Percentiles rank a stretch among this genome's conserved stretches.
phyloP scores from a whole-genome alignment of 1,140 invertebrate species.

The Saxidomus purpurata region DNA sequence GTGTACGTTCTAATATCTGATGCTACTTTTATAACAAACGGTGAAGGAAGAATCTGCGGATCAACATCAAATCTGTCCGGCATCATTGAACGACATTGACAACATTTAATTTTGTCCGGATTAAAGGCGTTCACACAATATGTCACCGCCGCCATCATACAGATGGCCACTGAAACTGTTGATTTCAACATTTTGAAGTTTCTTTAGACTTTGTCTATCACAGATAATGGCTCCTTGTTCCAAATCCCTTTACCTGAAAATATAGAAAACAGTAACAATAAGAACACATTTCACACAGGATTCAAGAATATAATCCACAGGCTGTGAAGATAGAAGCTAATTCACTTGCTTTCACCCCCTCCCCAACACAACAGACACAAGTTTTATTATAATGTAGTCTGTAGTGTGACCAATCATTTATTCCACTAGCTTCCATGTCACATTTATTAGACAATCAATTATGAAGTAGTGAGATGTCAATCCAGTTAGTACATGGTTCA shows the following conservation, averaged over 20 bases:
- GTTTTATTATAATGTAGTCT: too few relatives aligned
- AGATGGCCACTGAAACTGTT: neutral
- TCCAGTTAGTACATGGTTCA: too few relatives aligned
- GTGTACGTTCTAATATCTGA: neutral
- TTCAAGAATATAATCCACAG: too few relatives aligned
- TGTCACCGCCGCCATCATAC: slow-evolving; percentile 1
- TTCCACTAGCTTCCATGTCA: too few relatives aligned
- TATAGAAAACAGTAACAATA: neutral
- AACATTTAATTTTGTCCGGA: slow-evolving; percentile 48
- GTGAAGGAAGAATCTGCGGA: slow-evolving; percentile 51
- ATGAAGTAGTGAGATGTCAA: too few relatives aligned
- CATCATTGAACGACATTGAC: slow-evolving; percentile 21
- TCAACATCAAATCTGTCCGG: neutral
- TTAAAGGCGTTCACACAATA: neutral
- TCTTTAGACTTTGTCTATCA: neutral
- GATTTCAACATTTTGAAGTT: slow-evolving; percentile 39
- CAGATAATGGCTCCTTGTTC: neutral
- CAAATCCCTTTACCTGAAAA: neutral
- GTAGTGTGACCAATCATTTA: too few relatives aligned
- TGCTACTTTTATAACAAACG: slow-evolving; percentile 41
- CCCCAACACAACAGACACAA: too few relatives aligned
- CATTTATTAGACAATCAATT: too few relatives aligned
- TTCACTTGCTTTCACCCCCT: too few relatives aligned
- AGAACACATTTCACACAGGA: too few relatives aligned
- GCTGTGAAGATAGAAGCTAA: too few relatives aligned